Conservation (phyloP, 2,797 vertebrate species). For the Epinephelus malabaricus region DNA sequence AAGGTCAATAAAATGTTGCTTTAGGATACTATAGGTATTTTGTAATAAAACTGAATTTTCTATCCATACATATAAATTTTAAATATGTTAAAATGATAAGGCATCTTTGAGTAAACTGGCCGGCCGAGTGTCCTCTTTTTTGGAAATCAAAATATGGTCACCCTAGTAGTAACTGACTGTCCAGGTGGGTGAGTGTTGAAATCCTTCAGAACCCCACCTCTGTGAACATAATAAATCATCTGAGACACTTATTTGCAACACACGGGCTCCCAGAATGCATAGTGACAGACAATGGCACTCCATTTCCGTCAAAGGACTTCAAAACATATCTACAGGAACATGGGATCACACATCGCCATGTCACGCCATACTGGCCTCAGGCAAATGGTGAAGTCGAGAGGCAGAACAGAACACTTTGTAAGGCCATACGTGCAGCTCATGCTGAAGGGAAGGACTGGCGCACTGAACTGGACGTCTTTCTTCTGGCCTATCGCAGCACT, state of each 20-base stretch:
- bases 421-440: constrained; percentile 3
- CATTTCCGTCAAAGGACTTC: background rate
- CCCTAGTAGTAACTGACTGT: background rate
- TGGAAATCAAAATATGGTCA: no score
- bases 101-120: no score
- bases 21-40: no score
- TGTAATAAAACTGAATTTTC: no score
- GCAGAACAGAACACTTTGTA: constrained; percentile 30
- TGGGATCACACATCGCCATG: background rate
- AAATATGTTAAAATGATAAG: no score
- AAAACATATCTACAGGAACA: background rate
- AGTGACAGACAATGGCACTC: background rate
- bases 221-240: background rate
- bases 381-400: constrained; percentile 21
- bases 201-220: background rate
- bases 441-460: constrained; percentile 25
- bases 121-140: background rate
- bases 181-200: constrained; percentile 1
- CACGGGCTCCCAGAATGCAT: background rate
- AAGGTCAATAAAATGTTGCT: no score
- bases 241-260: constrained; percentile 10
- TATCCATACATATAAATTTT: no score
- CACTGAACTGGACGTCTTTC: constrained; percentile 8
- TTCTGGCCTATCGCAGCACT: constrained; percentile 27
- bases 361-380: constrained; percentile 32